Evolutionary conservation across 2,113 vertebrate species (phyloP), one percentile per base, ranked within the genome.

Genomic region (Myotis davidii): DNA sequence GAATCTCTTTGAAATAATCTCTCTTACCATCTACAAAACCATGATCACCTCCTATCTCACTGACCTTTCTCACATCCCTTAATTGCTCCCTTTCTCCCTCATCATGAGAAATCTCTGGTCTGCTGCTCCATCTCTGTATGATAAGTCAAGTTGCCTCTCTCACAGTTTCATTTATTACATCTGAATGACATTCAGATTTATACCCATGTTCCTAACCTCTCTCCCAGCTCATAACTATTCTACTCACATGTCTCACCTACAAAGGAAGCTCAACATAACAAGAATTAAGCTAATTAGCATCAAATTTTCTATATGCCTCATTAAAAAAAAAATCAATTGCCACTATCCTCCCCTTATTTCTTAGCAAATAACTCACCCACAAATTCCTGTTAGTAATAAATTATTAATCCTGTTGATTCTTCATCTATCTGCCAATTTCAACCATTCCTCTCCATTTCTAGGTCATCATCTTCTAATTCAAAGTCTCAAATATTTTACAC

Each of bases 171-270:
- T 4, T 56, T 81, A 64, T 65, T 82, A 85, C 29, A 72, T 52
- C 37, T 81, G 48, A 96, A 88, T 42, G 76, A 85, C 48, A 92
- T 42, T 84, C 74, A 82, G 88, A 73, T 82, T 61, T 56, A 94
- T 6, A 92, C 18, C 72, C 65, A 85, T 14, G 9, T 56, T 90
- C 61, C 78, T 76, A 81, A 91, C 7, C 82, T 85, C 56, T 70
- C 48, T 78, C 45, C 29, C n/a, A 81, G 17, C 48, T 86, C 34
- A 16, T 52, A 87, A 76, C 37, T 61, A 61, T 50, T 86, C 52
- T 25, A 78, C 9, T 73, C 17, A 50, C 9, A 87, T 2, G 17
- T 77, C 34, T 52, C 50, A 76, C 39, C 69, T 83, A 70, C 11
- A 74, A 27, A 0, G 2, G 77, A 78, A 88, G n/a, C 18, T 85